A percentile compares a stretch with the other conserved stretches of the same genome.
These are phyloP conservation scores for fruit fly (Drosophila melanogaster) DNA, from an alignment of 1,140 invertebrate genomes.

Conservation along the genomic window DNA sequence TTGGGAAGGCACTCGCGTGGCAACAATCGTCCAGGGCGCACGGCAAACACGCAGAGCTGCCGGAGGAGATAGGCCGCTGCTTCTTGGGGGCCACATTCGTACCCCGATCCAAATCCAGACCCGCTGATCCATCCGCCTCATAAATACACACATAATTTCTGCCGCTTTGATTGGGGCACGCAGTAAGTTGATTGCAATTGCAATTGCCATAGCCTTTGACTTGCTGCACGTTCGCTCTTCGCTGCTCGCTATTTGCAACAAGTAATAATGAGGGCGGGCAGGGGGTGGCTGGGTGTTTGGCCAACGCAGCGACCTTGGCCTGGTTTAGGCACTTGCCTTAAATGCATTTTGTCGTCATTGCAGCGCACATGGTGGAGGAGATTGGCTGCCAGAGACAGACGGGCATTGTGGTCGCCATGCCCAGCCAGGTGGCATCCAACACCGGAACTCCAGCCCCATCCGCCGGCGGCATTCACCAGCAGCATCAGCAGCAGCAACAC, in stretches of 20 bases:
- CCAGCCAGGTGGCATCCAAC: constrained; percentile 47
- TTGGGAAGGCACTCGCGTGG: constrained; percentile 59
- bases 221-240: not conserved
- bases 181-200: constrained; percentile 26
- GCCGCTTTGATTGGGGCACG: constrained; percentile 18
- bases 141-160: not conserved
- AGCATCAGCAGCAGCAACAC: constrained; percentile 8
- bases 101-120: not conserved
- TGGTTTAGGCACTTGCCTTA: constrained; percentile 52
- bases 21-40: constrained; percentile 66
- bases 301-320: constrained; percentile 56
- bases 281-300: not conserved
- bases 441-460: constrained; percentile 29
- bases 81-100: not conserved
- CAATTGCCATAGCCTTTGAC: not conserved
- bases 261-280: constrained; percentile 19
- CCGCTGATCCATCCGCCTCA: constrained; percentile 4
- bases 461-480: constrained; percentile 23
- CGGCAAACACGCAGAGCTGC: constrained; percentile 7
- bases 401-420: constrained; percentile 63
- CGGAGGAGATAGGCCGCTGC: constrained; percentile 11
- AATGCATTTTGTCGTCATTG: constrained; percentile 42
- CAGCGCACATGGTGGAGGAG: constrained; percentile 65
- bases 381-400: constrained; percentile 70
- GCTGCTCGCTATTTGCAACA: constrained; percentile 33